Evolutionary conservation across 2,797 vertebrate genomes (phyloP), one percentile per base, ranked within the genome.

Genomic region (Chelidonichthys spinosus): DNA sequence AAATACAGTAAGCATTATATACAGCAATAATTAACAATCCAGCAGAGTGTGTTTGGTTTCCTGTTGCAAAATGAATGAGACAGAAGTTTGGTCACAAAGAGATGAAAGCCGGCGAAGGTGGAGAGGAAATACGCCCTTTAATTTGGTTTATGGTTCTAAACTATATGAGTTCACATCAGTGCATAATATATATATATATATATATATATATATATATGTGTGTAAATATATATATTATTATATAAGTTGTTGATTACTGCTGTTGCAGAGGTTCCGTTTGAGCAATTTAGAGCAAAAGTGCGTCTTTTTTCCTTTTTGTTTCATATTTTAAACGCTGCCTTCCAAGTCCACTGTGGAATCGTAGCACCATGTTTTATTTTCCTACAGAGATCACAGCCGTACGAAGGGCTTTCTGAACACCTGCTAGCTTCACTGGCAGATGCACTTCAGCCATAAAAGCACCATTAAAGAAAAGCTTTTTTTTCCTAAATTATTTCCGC

Each of bases 121-220:
- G 43, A 79, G 43, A 40, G n/a, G 36, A 70, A 60, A 70, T n/a
- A 40, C 2, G 46, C 18, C 60, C 17, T 7, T 61, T 61, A 6
- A 11, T 54, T 81, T 56, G 56, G 56, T 58, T 71, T 59, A 4
- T 63, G 49, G 42, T 44, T 84, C 11, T 33, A 44, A 79, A 32
- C 66, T 71, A 54, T 54, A 39, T 63, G 74, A 81, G 87, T 71
- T 85, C 49, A 80, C 72, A 85, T 92, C 91, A 94, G 93, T 92
- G 93, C 92, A 94, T 85, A 88, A 89, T 72, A 63, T 53, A 74
- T 73, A 60, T 56, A 74, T 73, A 60, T 44, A 10, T 42, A 10
- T 42, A 10, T 43, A 11, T 55, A 76, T 74, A 64, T 56, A 76
- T 74, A n/a, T 17, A 49, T 18, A 18, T 18, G 1, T 49, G 1